A percentile compares a stretch with the other conserved stretches of the same genome.
Evolutionary conservation across 2,797 vertebrate species (phyloP).

Genomic region (Gastrophryne carolinensis): DNA sequence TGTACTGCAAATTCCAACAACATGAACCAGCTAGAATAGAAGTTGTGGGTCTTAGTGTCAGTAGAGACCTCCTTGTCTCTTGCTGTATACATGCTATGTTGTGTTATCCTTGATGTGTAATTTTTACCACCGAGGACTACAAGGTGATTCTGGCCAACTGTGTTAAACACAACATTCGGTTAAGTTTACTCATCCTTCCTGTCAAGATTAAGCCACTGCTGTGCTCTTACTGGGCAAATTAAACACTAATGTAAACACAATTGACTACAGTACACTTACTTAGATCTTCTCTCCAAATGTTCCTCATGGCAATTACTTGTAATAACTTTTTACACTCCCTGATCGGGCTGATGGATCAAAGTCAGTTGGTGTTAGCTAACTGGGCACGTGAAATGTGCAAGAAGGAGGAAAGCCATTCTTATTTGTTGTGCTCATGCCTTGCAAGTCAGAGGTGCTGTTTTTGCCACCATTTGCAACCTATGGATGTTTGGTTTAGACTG

Average conservation of each 20-base stretch:
- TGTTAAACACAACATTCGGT: constrained; percentile 46
- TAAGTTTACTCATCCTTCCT: constrained; percentile 56
- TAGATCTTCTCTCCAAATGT: constrained; percentile 42
- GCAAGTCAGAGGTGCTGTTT: neutral
- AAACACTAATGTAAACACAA: constrained; percentile 49
- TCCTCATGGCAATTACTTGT: constrained; percentile 25
- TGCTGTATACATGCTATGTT: constrained; percentile 42
- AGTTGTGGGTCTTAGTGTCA: constrained; percentile 1
- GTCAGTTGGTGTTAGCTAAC: constrained; percentile 13
- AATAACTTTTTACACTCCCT: constrained; percentile 29
- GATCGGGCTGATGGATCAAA: constrained; percentile 34
- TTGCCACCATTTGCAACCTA: neutral
- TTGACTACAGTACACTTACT: constrained; percentile 35
- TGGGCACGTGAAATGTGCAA: neutral
- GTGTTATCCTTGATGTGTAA: constrained; percentile 40
- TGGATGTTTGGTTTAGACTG: neutral
- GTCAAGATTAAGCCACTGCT: constrained; percentile 53
- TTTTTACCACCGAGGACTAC: constrained; percentile 49
- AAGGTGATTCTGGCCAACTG: constrained; percentile 53
- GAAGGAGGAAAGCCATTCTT: neutral
- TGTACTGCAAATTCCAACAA: constrained; percentile 2
- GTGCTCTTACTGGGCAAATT: constrained; percentile 32
- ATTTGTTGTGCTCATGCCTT: constrained; percentile 7
- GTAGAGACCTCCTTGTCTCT: constrained; percentile 37
- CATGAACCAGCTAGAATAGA: constrained; percentile 10